Percentiles rank a stretch among this genome's conserved stretches.
These are phyloP conservation scores for Hylaeus volcanicus DNA, from an alignment of 1,140 invertebrate genomes.

Conservation along the genomic window DNA sequence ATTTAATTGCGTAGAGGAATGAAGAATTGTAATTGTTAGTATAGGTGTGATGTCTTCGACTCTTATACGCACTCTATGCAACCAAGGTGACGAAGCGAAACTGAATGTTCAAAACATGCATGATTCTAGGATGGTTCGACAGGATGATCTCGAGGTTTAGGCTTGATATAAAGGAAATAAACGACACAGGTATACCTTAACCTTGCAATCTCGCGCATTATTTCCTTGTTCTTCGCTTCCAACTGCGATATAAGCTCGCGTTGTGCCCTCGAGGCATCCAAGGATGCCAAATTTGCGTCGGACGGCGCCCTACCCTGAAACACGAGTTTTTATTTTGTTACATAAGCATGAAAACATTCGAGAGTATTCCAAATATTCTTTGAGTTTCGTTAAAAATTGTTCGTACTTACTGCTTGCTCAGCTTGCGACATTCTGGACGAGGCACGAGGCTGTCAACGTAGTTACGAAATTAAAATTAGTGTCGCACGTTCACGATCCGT, in stretches of 20 bases:
- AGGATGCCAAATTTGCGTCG: constrained; percentile 86
- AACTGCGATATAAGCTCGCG: constrained; percentile 96
- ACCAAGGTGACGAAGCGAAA: constrained; percentile 75
- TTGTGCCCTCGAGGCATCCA: constrained; percentile 92
- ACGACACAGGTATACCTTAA: constrained; percentile 86
- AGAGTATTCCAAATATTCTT: neutral
- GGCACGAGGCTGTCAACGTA: constrained; percentile 72
- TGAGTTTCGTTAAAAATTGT: neutral
- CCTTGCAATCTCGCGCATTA: constrained; percentile 97
- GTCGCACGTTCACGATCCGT: neutral
- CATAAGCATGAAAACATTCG: neutral
- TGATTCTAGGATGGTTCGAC: constrained; percentile 78
- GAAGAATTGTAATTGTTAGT: constrained; percentile 35
- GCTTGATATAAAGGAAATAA: constrained; percentile 79
- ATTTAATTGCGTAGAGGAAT: neutral
- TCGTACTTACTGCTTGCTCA: constrained; percentile 75
- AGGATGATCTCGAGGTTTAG: constrained; percentile 76
- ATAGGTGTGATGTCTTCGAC: constrained; percentile 45
- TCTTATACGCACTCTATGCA: constrained; percentile 67
- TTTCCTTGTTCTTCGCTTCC: constrained; percentile 98
- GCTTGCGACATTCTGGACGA: constrained; percentile 78
- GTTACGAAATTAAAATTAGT: constrained; percentile 59
- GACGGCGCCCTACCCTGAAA: constrained; percentile 87
- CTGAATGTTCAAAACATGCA: constrained; percentile 74
- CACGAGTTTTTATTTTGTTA: neutral